These are phyloP conservation scores for Gisinianus flammeolus DNA, from an alignment of 2,888 invertebrate genomes.

Conservation along the genomic window DNA sequence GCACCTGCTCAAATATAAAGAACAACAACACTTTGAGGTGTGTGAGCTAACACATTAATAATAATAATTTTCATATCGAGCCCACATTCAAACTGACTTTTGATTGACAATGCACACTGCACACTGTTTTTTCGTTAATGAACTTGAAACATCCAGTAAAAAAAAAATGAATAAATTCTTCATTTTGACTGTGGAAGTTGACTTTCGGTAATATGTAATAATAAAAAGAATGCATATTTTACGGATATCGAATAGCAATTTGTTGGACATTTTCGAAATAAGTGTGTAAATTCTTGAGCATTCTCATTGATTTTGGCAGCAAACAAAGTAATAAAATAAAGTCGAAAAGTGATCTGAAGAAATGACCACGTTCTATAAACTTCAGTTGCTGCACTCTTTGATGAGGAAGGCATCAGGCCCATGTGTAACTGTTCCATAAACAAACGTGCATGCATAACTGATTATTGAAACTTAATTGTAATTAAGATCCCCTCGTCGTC, in stretches of 20 bases:
- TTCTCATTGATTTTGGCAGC: conserved; percentile 28
- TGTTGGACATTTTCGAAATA: not conserved
- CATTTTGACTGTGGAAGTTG: no score
- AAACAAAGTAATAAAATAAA: conserved; percentile 24
- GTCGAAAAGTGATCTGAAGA: conserved; percentile 7
- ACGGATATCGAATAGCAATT: conserved; percentile 10
- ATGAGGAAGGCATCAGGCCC: conserved; percentile 7
- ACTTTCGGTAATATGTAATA: no score
- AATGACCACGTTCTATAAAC: conserved; percentile 34
- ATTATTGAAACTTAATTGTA: not conserved
- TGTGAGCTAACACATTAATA: no score
- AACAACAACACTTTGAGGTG: no score
- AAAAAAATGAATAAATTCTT: no score
- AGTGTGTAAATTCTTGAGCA: conserved; percentile 34
- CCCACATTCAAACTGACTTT: not conserved
- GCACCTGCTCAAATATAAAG: conserved; percentile 40
- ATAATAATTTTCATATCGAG: not conserved
- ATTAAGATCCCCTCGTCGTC: not conserved
- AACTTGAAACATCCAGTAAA: no score
- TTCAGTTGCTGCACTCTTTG: not conserved
- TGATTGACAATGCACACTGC: no score
- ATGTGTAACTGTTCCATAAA: conserved; percentile 19
- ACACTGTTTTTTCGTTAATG: no score
- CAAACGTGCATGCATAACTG: not conserved
- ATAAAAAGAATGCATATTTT: no score